Evolutionary conservation across 1,140 invertebrate genomes (phyloP).

Genomic region (Agrypnia vestita): DNA sequence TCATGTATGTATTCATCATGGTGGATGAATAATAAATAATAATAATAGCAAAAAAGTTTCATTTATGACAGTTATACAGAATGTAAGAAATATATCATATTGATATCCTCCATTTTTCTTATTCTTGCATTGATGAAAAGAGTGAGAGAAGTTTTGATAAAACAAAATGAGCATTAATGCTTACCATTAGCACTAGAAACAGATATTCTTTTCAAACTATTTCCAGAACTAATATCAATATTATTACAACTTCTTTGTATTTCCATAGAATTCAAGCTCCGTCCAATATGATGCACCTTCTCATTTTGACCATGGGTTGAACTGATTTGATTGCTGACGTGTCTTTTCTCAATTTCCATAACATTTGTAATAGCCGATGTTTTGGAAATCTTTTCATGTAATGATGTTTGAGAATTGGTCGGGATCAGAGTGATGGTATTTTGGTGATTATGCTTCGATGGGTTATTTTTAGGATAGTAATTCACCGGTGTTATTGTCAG

Average conservation of each 20-base stretch:
- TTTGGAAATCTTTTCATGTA: conserved; percentile 54
- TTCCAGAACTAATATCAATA: conserved; percentile 51
- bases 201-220: conserved; percentile 54
- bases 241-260: conserved; percentile 55
- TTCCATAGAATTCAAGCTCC: conserved; percentile 30
- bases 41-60: no score
- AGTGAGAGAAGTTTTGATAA: no score
- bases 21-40: no score
- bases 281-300: conserved; percentile 32
- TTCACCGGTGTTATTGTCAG: conserved; percentile 65
- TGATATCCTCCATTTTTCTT: no score
- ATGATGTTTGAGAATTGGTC: conserved; percentile 62
- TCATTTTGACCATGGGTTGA: conserved; percentile 47
- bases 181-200: conserved; percentile 57
- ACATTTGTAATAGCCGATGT: conserved; percentile 58
- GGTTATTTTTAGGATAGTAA: conserved; percentile 66
- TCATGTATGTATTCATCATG: no score
- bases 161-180: background rate
- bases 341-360: conserved; percentile 59
- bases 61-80: no score
- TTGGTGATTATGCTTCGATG: conserved; percentile 66
- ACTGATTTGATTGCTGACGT: conserved; percentile 53
- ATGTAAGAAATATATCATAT: no score
- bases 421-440: conserved; percentile 64
- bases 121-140: no score